Conservation (phyloP, 2,888 invertebrate species). For the Agonopterix arenella region DNA sequence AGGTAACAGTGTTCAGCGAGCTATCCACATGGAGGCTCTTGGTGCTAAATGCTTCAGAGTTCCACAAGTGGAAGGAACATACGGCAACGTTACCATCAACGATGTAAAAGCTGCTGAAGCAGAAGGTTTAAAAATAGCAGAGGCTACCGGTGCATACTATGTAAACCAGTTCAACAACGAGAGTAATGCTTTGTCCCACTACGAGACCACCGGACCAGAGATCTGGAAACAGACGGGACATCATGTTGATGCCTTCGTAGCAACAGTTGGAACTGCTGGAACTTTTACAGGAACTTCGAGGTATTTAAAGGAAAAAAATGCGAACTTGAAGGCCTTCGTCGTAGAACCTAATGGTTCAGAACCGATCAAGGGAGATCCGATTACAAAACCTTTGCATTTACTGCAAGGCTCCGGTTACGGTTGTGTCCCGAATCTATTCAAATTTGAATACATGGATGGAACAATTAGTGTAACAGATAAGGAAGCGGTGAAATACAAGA, state of each 20-base stretch:
- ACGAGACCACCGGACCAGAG: conserved; percentile 61
- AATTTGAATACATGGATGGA: conserved; percentile 55
- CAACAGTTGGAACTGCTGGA: conserved; percentile 61
- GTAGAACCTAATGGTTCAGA: conserved; percentile 63
- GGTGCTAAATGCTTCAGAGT: conserved; percentile 59
- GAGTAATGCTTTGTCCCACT: conserved; percentile 51
- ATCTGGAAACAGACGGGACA: conserved; percentile 67
- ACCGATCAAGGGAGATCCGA: conserved; percentile 51
- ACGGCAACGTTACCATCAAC: conserved; percentile 58
- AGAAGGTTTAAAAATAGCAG: conserved; percentile 42
- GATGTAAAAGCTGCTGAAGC: conserved; percentile 57
- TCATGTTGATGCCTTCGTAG: conserved; percentile 57
- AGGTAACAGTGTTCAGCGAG: conserved; percentile 62
- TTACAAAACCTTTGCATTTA: conserved; percentile 62
- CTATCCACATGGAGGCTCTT: conserved; percentile 66
- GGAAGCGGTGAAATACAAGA: conserved; percentile 48
- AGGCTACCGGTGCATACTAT: conserved; percentile 51
- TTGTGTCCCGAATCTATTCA: conserved; percentile 54
- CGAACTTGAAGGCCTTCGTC: conserved; percentile 46
- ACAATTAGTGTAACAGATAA: conserved; percentile 58
- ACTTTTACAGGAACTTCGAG: conserved; percentile 56
- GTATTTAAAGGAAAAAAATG: conserved; percentile 59
- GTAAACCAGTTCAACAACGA: conserved; percentile 61
- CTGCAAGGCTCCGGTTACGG: conserved; percentile 68
- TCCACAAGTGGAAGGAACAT: conserved; percentile 63